phyloP scores from a whole-genome alignment of 1,140 invertebrate genomes.

The Gryllus bimaculatus region DNA sequence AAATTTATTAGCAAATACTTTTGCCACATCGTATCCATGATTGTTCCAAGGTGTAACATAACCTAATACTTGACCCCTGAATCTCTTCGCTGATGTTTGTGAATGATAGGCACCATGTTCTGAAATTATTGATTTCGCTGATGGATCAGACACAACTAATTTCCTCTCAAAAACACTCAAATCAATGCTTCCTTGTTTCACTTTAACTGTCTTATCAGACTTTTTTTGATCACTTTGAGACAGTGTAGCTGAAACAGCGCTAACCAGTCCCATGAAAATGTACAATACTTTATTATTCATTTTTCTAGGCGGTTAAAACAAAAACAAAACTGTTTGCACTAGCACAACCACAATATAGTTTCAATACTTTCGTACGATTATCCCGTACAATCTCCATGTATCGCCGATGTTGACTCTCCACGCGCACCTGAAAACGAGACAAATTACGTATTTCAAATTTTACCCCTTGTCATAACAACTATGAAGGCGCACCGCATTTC shows the following conservation, averaged over 20 bases:
- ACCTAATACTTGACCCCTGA: conserved; percentile 64
- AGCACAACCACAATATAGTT: no score
- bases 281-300: no score
- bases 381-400: no score
- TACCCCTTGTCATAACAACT: no score
- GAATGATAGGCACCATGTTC: conserved; percentile 64
- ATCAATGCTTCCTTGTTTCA: conserved; percentile 50
- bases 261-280: no score
- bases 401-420: no score
- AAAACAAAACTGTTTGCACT: no score
- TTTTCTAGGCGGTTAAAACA: no score
- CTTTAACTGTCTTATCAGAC: conserved; percentile 30
- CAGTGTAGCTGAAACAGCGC: not conserved
- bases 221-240: conserved; percentile 23
- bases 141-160: conserved; percentile 53
- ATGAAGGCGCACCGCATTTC: no score
- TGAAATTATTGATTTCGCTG: conserved; percentile 60
- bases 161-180: conserved; percentile 57
- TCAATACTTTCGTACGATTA: no score
- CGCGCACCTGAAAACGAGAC: no score
- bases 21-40: conserved; percentile 88
- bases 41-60: conserved; percentile 96
- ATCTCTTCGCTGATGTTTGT: conserved; percentile 52
- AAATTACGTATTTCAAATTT: no score
- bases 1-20: conserved; percentile 82